A percentile compares a stretch with the other conserved stretches of the same genome.
phyloP scores from a whole-genome alignment of 2,797 vertebrate species.

The Myotis vivesi region DNA sequence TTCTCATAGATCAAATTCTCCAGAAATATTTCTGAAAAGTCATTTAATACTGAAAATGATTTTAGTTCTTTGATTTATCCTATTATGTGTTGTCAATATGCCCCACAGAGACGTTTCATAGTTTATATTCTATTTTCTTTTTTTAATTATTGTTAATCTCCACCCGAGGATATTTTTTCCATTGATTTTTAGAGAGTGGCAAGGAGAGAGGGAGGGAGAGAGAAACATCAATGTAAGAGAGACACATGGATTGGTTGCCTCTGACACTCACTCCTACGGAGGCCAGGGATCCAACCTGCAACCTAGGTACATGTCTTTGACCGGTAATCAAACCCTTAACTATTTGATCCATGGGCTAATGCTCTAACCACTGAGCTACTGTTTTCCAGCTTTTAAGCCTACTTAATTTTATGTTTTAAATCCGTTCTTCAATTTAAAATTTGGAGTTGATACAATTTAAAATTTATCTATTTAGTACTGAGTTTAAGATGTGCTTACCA shows the following conservation, averaged over 20 bases:
- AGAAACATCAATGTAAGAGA: too few species aligned
- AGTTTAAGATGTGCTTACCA: constrained; percentile 85
- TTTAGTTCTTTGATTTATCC: neutral
- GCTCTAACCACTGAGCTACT: too few species aligned
- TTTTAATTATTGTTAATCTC: too few species aligned
- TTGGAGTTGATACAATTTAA: constrained; percentile 37
- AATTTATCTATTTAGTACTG: constrained; percentile 44
- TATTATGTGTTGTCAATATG: constrained; percentile 30
- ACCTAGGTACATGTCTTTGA: too few species aligned
- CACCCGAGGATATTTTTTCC: too few species aligned
- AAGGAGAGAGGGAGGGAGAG: too few species aligned
- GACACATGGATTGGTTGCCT: too few species aligned
- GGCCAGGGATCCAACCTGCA: too few species aligned
- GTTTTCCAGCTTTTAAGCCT: neutral
- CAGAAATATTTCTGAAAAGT: neutral
- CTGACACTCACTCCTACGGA: too few species aligned
- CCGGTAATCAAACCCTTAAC: too few species aligned
- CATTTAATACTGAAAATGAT: neutral
- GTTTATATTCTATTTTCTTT: constrained; percentile 37
- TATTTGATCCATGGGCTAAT: too few species aligned
- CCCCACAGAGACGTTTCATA: neutral
- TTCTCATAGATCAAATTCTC: neutral
- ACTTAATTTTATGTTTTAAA: neutral
- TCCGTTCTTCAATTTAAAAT: neutral
- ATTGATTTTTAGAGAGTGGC: too few species aligned